Evolutionary conservation across 2,113 vertebrate species (phyloP).

Genomic region (Spilogale gracilis): DNA sequence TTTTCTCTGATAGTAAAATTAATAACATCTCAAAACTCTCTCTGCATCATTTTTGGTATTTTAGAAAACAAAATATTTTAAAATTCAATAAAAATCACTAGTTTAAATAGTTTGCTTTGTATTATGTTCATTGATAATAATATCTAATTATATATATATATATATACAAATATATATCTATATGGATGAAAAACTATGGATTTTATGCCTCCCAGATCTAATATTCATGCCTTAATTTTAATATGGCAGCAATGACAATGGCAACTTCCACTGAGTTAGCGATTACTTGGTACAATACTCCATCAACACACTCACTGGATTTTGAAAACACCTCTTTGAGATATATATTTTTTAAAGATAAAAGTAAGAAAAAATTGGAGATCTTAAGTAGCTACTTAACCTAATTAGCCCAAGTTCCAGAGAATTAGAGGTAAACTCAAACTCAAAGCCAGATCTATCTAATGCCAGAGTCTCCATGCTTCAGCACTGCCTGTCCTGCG

Average conservation of each 20-base stretch:
- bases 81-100: slow-evolving; percentile 10
- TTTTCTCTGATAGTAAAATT: neutral
- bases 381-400: neutral
- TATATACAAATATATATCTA: no score
- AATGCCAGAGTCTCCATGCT: neutral
- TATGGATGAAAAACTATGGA: neutral
- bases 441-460: neutral
- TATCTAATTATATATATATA: no score
- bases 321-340: neutral
- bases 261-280: neutral
- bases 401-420: neutral
- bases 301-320: neutral
- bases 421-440: neutral
- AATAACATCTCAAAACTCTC: slow-evolving; percentile 11
- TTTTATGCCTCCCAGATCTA: neutral
- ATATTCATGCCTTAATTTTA: neutral
- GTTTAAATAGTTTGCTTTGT: neutral
- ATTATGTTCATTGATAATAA: neutral
- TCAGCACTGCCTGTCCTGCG: no score
- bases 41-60: neutral
- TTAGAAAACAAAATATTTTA: neutral
- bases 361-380: neutral
- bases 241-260: neutral
- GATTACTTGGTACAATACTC: neutral
- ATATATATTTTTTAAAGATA: neutral